Conservation (phyloP, 2,797 vertebrate species). For the Pseudomugil tenellus region DNA sequence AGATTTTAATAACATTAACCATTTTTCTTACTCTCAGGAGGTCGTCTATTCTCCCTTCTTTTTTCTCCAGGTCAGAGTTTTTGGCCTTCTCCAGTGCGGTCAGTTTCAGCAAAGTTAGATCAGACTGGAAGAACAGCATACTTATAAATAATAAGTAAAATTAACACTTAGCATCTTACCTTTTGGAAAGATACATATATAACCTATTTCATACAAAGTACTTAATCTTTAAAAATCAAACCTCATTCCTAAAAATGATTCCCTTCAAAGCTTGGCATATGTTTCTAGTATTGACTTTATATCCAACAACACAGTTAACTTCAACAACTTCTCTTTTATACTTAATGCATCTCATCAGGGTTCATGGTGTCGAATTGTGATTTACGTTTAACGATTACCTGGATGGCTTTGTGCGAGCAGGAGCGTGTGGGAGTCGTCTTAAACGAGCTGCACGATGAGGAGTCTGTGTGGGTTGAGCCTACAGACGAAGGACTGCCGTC, state of each 20-base stretch:
- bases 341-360: background rate
- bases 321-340: too few species aligned
- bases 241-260: background rate
- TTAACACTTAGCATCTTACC: conserved; percentile 11
- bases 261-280: background rate
- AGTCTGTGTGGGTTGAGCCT: conserved; percentile 93
- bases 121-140: conserved; percentile 83
- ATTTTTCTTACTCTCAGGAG: conserved; percentile 88
- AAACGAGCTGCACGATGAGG: conserved; percentile 89
- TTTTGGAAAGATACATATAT: background rate
- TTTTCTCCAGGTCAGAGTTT: conserved; percentile 98
- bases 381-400: conserved; percentile 79
- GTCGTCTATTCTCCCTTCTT: conserved; percentile 97
- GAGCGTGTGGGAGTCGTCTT: conserved; percentile 85
- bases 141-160: conserved; percentile 19
- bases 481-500: conserved; percentile 94
- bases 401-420: conserved; percentile 91
- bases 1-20: background rate
- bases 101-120: conserved; percentile 97
- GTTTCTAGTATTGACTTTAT: background rate
- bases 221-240: conserved; percentile 18
- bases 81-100: conserved; percentile 95
- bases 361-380: background rate
- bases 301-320: background rate
- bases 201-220: background rate